Evolutionary conservation across 2,113 vertebrate genomes (phyloP), one percentile per base, ranked within the genome.

Genomic region (Scomber japonicus): DNA sequence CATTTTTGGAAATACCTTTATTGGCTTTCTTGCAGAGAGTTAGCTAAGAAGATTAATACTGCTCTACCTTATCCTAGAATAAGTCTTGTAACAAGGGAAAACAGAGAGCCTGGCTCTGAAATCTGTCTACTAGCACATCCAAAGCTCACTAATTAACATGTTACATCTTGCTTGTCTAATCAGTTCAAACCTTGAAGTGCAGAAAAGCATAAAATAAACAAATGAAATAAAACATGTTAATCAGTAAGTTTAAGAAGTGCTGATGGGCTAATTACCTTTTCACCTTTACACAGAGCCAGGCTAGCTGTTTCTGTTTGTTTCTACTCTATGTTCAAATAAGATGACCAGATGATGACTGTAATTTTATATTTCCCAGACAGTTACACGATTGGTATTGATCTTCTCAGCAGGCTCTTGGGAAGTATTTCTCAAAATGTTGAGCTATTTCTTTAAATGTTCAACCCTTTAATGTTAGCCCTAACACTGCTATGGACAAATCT

Each of bases 371-470:
- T 14, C 17, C 17, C 2, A 0, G 0, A 13, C 35, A 64, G 65
- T 57, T 13, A 31, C 9, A 13, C n/a, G 17, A 40, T 11, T 48
- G 19, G 11, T 27, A 11, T 57, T 24, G 30, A 3, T 62, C 17
- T 11, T 56, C 14, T 62, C 17, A 68, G 45, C 10, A 13, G 48
- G 48, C 9, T 46, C n/a, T 63, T 15, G 0, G 11, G 5, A 24
- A 54, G 2, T 19, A 65, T 40, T 80, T 80, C 27, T 21, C 21
- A 62, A 73, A 69, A 57, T 60, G 27, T 79, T 13, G 1, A 21
- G 35, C 55, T 21, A 30, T 75, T 65, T 71, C 9, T 74, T 54
- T n/a, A 53, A 46, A 81, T 19, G 1, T 67, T 69, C 40, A 70
- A 56, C 19, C 19, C 11, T n/a, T 53, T 45, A 60, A 49, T 46